Evolutionary conservation across 2,113 vertebrate species (phyloP), one percentile per base, ranked within the genome.

Genomic region (Anguilla rostrata): DNA sequence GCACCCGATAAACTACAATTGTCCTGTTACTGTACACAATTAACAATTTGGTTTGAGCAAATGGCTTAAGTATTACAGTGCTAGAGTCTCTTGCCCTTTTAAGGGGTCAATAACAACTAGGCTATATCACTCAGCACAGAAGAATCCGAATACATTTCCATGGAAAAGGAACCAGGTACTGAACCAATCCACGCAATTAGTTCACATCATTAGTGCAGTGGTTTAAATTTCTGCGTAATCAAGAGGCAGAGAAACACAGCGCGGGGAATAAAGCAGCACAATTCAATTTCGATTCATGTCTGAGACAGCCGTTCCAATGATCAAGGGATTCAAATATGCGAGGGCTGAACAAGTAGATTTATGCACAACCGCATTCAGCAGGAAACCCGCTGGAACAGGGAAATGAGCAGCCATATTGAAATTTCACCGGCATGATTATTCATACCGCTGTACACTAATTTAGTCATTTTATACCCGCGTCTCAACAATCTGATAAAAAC

Each of bases 71-170:
- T 11, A 22, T 60, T 34, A 49, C 75, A 46, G 57, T 14, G 26
- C 0, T 78, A 80, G 39, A 49, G 41, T 39, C 40, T 16, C 29
- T 20, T 40, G 75, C 20, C 75, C 14, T 29, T 85, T 57, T 57
- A 57, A 80, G 53, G 78, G 29, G 81, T 80, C 78, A 81, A 80
- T 85, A 80, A 57, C 84, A 40, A 60, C 49, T n/a, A 43, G 3
- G 43, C n/a, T 46, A 34, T 34, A 34, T 12, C 34, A 75, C 34
- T 34, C 71, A 75, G 71, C 71, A 75, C 71, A 12, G n/a, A 12
- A 75, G n/a, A 75, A 75, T 9, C 9, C 0, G 63, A 5, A 71
- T 71, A 11, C 12, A n/a, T 34, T 75, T 22, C 71, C 71, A 75
- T 34, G 71, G 71, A 12, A 53, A 85, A 39, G 79, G 84, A 16